phyloP scores from a whole-genome alignment of 2,888 invertebrate genomes.

The Lepetodrilus schrolli region DNA sequence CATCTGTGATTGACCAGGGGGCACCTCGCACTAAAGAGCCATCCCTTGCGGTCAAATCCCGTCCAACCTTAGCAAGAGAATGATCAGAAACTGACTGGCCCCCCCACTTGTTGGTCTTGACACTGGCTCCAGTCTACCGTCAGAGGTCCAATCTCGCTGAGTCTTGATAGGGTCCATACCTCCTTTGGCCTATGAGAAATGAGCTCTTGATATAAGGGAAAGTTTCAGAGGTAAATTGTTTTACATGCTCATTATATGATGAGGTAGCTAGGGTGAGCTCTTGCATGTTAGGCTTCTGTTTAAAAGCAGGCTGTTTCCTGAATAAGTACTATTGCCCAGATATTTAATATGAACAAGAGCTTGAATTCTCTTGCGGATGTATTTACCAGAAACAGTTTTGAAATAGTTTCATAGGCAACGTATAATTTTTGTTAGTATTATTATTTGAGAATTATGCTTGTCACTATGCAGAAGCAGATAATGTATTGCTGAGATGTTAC shows the following conservation, averaged over 20 bases:
- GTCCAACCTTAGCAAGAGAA: conserved; percentile 13
- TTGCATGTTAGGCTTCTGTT: background rate
- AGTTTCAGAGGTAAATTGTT: conserved; percentile 19
- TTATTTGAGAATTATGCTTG: no score
- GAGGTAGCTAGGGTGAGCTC: background rate
- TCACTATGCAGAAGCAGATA: no score
- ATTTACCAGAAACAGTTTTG: background rate
- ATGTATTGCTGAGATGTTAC: no score
- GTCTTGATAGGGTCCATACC: conserved; percentile 20
- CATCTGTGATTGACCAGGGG: background rate
- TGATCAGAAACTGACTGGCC: conserved; percentile 17
- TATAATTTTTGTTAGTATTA: no score
- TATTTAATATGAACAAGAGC: background rate
- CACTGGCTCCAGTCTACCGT: background rate
- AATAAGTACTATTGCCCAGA: background rate
- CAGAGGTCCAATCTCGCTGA: background rate
- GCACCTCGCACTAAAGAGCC: background rate
- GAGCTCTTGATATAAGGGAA: conserved; percentile 27
- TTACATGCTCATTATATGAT: background rate
- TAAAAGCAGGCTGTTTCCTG: background rate
- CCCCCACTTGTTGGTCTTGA: background rate
- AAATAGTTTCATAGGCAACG: no score
- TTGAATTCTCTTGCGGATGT: background rate
- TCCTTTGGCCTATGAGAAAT: conserved; percentile 26
- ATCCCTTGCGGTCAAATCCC: conserved; percentile 1